These are phyloP conservation scores for Luscinia megarhynchos DNA, from an alignment of 2,797 vertebrate species.

Conservation along the genomic window DNA sequence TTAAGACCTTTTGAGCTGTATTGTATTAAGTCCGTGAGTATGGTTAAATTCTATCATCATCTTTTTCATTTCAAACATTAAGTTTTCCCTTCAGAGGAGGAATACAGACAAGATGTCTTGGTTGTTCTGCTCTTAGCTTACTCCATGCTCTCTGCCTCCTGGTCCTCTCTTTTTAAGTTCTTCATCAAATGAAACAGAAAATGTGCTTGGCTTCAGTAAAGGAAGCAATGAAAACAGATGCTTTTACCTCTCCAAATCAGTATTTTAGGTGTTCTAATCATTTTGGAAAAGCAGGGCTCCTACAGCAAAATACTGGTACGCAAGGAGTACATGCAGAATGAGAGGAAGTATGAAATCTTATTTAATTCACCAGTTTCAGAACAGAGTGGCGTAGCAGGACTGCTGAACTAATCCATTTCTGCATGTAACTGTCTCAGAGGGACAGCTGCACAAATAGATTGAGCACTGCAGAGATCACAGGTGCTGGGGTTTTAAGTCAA, in stretches of 20 bases:
- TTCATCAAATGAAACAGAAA: background rate
- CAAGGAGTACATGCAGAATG: accelerated
- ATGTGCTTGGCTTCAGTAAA: background rate
- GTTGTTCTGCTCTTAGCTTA: background rate
- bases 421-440: background rate
- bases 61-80: background rate
- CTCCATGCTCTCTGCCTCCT: background rate
- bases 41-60: background rate
- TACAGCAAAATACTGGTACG: background rate
- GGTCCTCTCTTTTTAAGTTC: background rate
- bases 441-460: constrained; percentile 59
- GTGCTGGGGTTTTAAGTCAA: constrained; percentile 53
- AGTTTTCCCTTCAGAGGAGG: background rate
- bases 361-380: background rate
- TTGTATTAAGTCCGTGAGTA: background rate
- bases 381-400: background rate
- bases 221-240: background rate
- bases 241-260: background rate
- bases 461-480: constrained; percentile 51
- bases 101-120: background rate
- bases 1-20: background rate
- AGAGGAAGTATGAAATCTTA: background rate
- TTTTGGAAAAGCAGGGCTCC: background rate
- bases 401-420: constrained; percentile 59
- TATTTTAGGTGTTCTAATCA: background rate